Conservation (phyloP, 1,140 invertebrate genomes). For the Monochamus saltuarius region DNA sequence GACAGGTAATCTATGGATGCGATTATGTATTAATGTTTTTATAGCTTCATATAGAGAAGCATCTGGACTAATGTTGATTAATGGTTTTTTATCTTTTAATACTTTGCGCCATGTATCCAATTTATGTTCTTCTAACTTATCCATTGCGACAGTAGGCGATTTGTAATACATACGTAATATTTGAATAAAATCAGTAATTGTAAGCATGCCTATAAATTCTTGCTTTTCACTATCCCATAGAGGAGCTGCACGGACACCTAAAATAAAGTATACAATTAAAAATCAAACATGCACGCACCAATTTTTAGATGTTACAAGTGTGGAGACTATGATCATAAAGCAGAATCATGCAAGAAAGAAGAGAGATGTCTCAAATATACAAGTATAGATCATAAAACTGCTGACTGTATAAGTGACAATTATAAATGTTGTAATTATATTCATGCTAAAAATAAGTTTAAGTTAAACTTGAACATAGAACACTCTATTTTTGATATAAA, state of each 20-base stretch:
- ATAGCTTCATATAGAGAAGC: slow-evolving; percentile 92
- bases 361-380: too few species aligned
- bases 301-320: too few species aligned
- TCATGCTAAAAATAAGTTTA: too few species aligned
- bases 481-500: too few species aligned
- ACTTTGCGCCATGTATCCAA: slow-evolving; percentile 89
- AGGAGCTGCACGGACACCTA: slow-evolving; percentile 93
- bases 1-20: slow-evolving; percentile 96
- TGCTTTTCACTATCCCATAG: slow-evolving; percentile 94
- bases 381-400: too few species aligned
- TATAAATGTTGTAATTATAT: too few species aligned
- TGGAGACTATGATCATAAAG: too few species aligned
- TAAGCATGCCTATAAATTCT: slow-evolving; percentile 95
- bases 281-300: not conserved
- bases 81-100: slow-evolving; percentile 76
- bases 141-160: slow-evolving; percentile 86
- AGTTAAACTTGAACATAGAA: too few species aligned
- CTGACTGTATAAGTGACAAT: too few species aligned
- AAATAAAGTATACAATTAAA: slow-evolving; percentile 22
- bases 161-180: slow-evolving; percentile 98
- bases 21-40: slow-evolving; percentile 85
- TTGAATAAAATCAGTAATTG: slow-evolving; percentile 99
- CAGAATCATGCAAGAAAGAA: too few species aligned
- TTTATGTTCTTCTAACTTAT: slow-evolving; percentile 97
- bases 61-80: slow-evolving; percentile 86